These are phyloP conservation scores for Cephus sareptanus DNA, from an alignment of 2,888 invertebrate species.

Conservation along the genomic window DNA sequence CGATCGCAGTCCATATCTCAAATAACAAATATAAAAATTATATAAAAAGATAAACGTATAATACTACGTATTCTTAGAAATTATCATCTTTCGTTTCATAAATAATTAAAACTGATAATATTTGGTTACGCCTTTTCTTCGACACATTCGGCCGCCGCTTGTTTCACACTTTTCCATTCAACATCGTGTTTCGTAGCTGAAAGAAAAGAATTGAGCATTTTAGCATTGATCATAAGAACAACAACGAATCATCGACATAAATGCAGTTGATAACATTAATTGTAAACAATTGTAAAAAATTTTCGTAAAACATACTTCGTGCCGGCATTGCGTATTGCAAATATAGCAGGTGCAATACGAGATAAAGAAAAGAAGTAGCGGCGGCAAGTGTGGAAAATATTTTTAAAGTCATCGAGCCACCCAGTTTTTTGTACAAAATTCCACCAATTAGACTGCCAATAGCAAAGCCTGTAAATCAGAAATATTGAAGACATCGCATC, in stretches of 20 bases:
- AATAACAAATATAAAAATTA: background rate
- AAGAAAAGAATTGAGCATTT: background rate
- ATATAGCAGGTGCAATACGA: constrained; percentile 62
- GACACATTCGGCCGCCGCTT: constrained; percentile 42
- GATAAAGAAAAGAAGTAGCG: constrained; percentile 65
- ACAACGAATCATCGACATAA: background rate
- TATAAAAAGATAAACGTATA: background rate
- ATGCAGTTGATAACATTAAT: background rate
- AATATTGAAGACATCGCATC: constrained; percentile 4
- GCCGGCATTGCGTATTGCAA: constrained; percentile 55
- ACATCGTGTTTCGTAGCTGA: constrained; percentile 38
- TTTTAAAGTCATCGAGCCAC: constrained; percentile 71
- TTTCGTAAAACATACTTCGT: constrained; percentile 32
- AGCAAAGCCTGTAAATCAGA: constrained; percentile 73
- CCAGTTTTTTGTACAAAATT: constrained; percentile 73
- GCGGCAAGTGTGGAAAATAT: constrained; percentile 67
- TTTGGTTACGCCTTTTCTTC: background rate
- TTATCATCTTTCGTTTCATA: background rate
- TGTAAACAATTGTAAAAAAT: background rate
- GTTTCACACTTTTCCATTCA: constrained; percentile 52
- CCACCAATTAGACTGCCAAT: constrained; percentile 82
- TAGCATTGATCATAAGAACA: background rate
- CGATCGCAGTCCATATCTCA: background rate
- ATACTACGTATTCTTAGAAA: background rate
- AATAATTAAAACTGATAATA: background rate